Evolutionary conservation across 2,888 invertebrate genomes (phyloP).

Genomic region (Dascillus cervinus): DNA sequence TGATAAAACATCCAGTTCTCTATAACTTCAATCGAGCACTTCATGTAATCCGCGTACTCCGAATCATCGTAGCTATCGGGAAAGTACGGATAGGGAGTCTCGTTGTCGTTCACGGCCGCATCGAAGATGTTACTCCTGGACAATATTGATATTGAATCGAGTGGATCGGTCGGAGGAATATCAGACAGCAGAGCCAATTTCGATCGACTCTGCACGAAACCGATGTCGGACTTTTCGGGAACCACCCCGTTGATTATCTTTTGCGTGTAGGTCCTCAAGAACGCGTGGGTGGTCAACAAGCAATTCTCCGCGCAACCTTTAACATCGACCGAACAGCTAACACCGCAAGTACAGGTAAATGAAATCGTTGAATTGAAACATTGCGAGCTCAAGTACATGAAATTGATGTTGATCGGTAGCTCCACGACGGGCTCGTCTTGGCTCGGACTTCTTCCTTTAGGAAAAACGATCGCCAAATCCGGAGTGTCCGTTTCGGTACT

Average conservation of each 20-base stretch:
- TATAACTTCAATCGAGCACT: slow-evolving; percentile 23
- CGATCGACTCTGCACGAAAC: no score
- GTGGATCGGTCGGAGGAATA: no score
- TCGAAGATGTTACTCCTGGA: background rate
- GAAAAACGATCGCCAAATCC: background rate
- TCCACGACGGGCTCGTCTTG: background rate
- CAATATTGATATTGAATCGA: background rate
- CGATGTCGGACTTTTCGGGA: no score
- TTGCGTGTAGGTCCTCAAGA: slow-evolving; percentile 8
- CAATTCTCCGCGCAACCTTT: slow-evolving; percentile 32
- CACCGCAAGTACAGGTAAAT: slow-evolving; percentile 24
- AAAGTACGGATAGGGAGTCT: slow-evolving; percentile 26
- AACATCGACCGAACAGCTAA: slow-evolving; percentile 15
- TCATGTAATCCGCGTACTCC: slow-evolving; percentile 25
- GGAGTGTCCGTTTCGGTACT: background rate
- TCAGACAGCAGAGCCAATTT: no score
- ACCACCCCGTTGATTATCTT: no score
- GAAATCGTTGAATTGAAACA: slow-evolving; percentile 1
- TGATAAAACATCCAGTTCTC: slow-evolving; percentile 41
- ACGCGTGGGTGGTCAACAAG: slow-evolving; percentile 31
- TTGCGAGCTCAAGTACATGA: background rate
- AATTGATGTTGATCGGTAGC: background rate
- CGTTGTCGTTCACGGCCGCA: slow-evolving; percentile 1
- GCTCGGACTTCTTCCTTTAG: background rate
- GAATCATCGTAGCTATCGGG: slow-evolving; percentile 18